Evolutionary conservation across 2,113 vertebrate genomes (phyloP), one percentile per base, ranked within the genome.

Genomic region (Forbesichthys agassizii): DNA sequence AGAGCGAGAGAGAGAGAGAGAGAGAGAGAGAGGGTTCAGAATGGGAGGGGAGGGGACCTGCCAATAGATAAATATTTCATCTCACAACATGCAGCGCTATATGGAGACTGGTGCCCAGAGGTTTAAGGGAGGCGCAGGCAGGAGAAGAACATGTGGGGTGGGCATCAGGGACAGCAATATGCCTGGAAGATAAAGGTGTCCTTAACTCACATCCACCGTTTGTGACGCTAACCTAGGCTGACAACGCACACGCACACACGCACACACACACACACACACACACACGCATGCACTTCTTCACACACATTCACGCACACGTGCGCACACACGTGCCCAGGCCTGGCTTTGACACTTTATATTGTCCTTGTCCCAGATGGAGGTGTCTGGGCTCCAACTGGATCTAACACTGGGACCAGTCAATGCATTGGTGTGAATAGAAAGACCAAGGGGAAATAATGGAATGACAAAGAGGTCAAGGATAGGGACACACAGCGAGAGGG

Each of bases 21-120:
- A 3, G 27, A 62, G 42, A 49, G 18, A 9, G 1, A 52, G 57
- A n/a, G 16, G 9, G 48, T 61, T 59, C 54, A 16, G 71, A 73
- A 42, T 42, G 36, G 5, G 36, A 6, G 36, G 36, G 62, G 74
- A 4, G 14, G 69, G 73, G 80, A 83, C 73, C 84, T 88, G 89
- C 86, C 88, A 92, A 88, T 90, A 71, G 80, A 88, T 91, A 88
- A 88, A 90, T 89, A 88, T 88, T 89, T 89, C 64, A 86, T 88
- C 73, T 78, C 66, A 79, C 75, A 70, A 83, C 74, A 80, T 71
- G 79, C 16, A 82, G 72, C 84, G 82, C 80, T 81, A 88, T 81
- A 88, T 65, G 71, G 75, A 88, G 82, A 89, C 80, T 69, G 78
- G 60, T 75, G 70, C 83, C 83, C 84, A 75, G 68, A 73, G 77